Evolutionary conservation across 2,888 invertebrate species (phyloP).

Genomic region (Aleiodes alternator): DNA sequence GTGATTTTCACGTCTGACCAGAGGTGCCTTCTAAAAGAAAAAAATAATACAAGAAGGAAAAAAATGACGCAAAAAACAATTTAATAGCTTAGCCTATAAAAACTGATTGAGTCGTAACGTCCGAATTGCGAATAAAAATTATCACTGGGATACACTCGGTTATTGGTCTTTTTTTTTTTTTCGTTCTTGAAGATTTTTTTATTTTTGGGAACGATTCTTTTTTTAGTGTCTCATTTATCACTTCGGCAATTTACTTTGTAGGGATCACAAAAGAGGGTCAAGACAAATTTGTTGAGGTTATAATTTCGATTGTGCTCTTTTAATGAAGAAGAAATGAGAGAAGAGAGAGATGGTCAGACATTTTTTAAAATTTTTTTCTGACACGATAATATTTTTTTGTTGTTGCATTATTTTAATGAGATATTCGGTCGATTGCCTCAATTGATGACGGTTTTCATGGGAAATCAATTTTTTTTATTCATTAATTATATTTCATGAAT

Average conservation of each 20-base stretch:
- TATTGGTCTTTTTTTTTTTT: not conserved
- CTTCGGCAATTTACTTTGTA: not conserved
- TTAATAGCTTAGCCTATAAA: slow-evolving; percentile 52
- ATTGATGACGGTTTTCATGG: no score
- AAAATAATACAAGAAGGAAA: no score
- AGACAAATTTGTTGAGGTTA: slow-evolving; percentile 19
- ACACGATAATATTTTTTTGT: no score
- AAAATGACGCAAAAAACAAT: slow-evolving; percentile 40
- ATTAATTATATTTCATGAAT: no score
- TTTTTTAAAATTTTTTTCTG: no score
- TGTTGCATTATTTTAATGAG: no score
- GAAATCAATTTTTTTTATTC: no score
- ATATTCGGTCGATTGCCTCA: no score
- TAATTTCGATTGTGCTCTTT: slow-evolving; percentile 7
- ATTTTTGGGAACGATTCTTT: not conserved
- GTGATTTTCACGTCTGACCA: slow-evolving; percentile 37
- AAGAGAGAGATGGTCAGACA: not conserved
- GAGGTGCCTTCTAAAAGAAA: not conserved
- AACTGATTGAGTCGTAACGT: slow-evolving; percentile 54
- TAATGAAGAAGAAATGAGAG: not conserved
- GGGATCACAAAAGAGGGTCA: not conserved
- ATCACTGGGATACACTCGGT: slow-evolving; percentile 35
- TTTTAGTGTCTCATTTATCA: no score
- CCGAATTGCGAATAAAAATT: slow-evolving; percentile 51
- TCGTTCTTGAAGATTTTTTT: not conserved